phyloP scores from a whole-genome alignment of 2,113 vertebrate genomes.

The Sprattus sprattus region DNA sequence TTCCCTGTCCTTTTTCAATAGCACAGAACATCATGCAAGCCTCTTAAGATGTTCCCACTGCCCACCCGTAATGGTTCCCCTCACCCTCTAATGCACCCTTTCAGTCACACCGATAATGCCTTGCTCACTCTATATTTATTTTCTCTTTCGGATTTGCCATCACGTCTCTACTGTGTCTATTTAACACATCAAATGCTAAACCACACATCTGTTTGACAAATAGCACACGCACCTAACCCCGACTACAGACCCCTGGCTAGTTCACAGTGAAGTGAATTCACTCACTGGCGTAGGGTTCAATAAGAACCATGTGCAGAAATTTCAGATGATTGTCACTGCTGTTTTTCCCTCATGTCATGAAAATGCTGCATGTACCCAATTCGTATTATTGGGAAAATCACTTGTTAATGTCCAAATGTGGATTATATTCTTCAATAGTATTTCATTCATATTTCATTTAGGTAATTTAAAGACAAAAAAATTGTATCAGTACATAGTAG shows the following conservation, averaged over 20 bases:
- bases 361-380: background rate
- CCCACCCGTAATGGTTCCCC: background rate
- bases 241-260: background rate
- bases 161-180: background rate
- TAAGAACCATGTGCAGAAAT: background rate
- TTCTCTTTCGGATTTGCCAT: background rate
- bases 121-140: background rate
- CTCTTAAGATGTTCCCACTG: slow-evolving; percentile 22
- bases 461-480: background rate
- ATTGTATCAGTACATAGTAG: background rate
- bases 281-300: background rate
- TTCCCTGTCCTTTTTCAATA: slow-evolving; percentile 19
- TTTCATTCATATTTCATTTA: background rate
- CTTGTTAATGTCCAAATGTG: background rate
- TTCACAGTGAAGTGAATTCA: background rate
- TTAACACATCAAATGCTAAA: slow-evolving; percentile 9
- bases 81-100: background rate
- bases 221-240: background rate
- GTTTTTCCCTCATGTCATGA: background rate
- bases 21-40: background rate
- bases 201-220: background rate
- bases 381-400: background rate
- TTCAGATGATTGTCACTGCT: background rate
- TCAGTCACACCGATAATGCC: background rate
- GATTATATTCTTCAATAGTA: background rate